Conservation (phyloP, 53 echinoderm and acorn worm species). For the Holothuria scabra region DNA sequence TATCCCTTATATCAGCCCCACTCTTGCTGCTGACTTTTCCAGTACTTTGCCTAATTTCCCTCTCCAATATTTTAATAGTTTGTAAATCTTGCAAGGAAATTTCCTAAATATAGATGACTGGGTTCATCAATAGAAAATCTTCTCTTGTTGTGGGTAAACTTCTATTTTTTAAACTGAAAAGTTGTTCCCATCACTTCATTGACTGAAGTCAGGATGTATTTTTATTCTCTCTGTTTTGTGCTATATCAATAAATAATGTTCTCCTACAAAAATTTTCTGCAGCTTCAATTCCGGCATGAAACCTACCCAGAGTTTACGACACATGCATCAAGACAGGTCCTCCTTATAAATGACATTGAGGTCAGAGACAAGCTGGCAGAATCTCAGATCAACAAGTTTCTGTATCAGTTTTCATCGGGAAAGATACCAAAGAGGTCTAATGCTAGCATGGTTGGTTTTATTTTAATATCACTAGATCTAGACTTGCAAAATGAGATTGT, state of each 20-base stretch:
- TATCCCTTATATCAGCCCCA: too few relatives aligned
- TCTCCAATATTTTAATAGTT: too few relatives aligned
- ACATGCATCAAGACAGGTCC: slow-evolving; percentile 88
- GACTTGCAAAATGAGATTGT: too few relatives aligned
- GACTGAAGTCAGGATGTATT: too few relatives aligned
- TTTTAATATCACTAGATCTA: background rate
- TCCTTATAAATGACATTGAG: slow-evolving; percentile 92
- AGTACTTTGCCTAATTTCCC: too few relatives aligned
- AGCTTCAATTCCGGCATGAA: slow-evolving; percentile 91
- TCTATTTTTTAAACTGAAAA: too few relatives aligned
- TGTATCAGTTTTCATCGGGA: slow-evolving; percentile 92
- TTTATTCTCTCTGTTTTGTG: too few relatives aligned
- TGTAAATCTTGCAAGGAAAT: too few relatives aligned
- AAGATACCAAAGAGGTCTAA: slow-evolving; percentile 81
- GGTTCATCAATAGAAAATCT: background rate
- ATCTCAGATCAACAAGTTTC: slow-evolving; percentile 97
- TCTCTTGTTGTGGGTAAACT: too few relatives aligned
- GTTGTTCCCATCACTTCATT: background rate
- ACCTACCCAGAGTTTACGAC: slow-evolving; percentile 72
- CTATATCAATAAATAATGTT: background rate
- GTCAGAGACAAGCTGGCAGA: slow-evolving; percentile 84
- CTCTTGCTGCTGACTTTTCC: too few relatives aligned
- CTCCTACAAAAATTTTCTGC: background rate
- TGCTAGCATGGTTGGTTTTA: slow-evolving; percentile 82
- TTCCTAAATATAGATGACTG: too few relatives aligned